Evolutionary conservation across 2,113 vertebrate genomes (phyloP).

Genomic region (Chionodraco myersi): DNA sequence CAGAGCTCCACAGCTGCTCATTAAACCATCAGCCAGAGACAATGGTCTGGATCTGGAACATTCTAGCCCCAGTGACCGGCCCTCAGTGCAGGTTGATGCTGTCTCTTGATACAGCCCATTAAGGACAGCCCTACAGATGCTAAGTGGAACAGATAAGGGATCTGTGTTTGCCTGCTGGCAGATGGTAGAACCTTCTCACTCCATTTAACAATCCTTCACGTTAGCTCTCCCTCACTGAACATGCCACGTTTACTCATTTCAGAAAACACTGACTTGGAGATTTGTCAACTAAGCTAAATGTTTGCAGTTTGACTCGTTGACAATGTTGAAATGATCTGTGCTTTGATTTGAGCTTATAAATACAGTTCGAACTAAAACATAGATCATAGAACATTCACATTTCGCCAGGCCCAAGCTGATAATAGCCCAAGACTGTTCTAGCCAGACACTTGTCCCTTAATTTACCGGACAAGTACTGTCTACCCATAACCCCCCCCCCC

Average conservation of each 20-base stretch:
- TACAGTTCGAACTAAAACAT: not conserved
- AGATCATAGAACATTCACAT: not conserved
- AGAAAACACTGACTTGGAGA: slow-evolving; percentile 24
- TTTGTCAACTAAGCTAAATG: slow-evolving; percentile 11
- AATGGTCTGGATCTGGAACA: slow-evolving; percentile 25
- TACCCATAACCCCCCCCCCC: no score
- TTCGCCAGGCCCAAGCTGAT: not conserved
- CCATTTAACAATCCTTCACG: slow-evolving; percentile 66
- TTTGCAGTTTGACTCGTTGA: slow-evolving; percentile 2
- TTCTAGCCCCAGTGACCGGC: slow-evolving; percentile 22
- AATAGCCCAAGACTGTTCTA: no score
- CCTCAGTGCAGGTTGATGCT: slow-evolving; percentile 32
- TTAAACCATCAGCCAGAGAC: slow-evolving; percentile 45
- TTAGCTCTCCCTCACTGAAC: slow-evolving; percentile 46
- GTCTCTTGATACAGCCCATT: slow-evolving; percentile 55
- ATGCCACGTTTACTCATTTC: slow-evolving; percentile 46
- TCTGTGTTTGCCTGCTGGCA: slow-evolving; percentile 44
- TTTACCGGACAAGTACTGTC: not conserved
- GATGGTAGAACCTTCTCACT: slow-evolving; percentile 63
- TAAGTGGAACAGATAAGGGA: slow-evolving; percentile 51
- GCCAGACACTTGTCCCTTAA: no score
- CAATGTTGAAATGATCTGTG: not conserved
- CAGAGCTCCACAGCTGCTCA: slow-evolving; percentile 32
- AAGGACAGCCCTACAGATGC: slow-evolving; percentile 50
- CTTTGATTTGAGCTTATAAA: not conserved